A percentile compares a stretch with the other conserved stretches of the same genome.
Conservation (phyloP, 2,888 invertebrate species). For the Corbicula japonica region DNA sequence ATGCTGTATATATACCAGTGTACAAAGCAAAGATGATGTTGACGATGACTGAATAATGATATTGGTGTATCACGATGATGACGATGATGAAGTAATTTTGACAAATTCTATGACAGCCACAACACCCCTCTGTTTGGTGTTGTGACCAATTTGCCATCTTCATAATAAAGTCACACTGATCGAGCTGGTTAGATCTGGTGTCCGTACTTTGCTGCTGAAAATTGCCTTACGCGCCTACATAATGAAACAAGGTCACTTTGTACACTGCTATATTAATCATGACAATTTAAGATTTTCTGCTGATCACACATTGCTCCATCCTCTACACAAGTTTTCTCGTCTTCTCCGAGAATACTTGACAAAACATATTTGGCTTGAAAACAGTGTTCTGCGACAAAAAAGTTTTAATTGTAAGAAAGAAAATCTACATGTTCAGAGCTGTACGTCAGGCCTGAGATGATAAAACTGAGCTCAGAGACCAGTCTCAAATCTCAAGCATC, state of each 20-base stretch:
- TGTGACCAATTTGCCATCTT: constrained; percentile 3
- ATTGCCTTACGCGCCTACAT: constrained; percentile 57
- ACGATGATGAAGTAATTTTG: constrained; percentile 1
- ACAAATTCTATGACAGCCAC: background rate
- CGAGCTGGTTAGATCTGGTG: constrained; percentile 17
- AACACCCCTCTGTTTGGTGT: constrained; percentile 15
- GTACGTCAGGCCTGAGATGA: background rate
- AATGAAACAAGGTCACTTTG: constrained; percentile 8
- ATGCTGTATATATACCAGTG: constrained; percentile 4
- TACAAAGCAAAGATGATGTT: constrained; percentile 6
- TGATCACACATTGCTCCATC: constrained; percentile 40
- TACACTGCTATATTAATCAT: background rate
- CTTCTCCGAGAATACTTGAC: background rate
- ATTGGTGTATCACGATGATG: constrained; percentile 7
- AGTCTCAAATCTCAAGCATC: background rate
- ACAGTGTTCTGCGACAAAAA: constrained; percentile 13
- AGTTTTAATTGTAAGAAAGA: background rate
- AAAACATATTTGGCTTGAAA: constrained; percentile 23
- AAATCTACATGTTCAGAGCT: background rate
- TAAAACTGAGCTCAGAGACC: background rate
- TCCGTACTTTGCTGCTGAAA: constrained; percentile 54
- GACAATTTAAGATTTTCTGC: constrained; percentile 9
- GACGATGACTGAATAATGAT: background rate
- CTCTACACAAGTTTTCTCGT: constrained; percentile 24
- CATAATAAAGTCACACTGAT: background rate